These are phyloP conservation scores for Atrichornis clamosus DNA, from an alignment of 2,113 vertebrate genomes.

Conservation along the genomic window DNA sequence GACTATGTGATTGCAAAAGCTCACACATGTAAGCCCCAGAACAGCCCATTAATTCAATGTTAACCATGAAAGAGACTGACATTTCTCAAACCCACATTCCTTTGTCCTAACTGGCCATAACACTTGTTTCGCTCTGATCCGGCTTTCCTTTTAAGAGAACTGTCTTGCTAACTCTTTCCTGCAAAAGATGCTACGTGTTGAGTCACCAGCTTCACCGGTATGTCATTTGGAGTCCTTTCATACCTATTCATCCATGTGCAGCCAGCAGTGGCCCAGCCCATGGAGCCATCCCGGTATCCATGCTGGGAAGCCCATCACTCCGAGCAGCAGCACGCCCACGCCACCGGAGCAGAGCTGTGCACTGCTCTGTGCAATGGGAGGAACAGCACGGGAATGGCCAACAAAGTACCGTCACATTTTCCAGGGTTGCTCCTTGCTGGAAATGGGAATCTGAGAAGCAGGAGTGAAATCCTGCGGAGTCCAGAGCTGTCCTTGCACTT, in stretches of 20 bases:
- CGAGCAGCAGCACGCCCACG: not conserved
- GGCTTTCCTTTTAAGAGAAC: not conserved
- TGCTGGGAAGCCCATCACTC: accelerated
- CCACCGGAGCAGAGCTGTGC: not conserved
- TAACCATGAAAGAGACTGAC: not conserved
- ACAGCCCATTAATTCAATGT: not conserved
- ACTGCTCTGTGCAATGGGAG: not conserved
- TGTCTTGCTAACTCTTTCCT: not conserved
- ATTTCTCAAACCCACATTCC: not conserved
- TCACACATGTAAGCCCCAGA: not conserved
- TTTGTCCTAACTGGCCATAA: not conserved
- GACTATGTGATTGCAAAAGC: not conserved
- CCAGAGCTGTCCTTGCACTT: not conserved
- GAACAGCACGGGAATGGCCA: not conserved
- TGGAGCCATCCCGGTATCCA: accelerated
- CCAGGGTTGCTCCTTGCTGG: not conserved
- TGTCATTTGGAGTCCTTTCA: not conserved
- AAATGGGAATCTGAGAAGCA: not conserved
- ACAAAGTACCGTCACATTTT: not conserved
- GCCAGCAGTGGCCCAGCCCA: not conserved
- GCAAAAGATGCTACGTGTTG: not conserved
- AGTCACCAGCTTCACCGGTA: not conserved
- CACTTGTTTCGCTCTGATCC: not conserved
- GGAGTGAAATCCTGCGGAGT: not conserved
- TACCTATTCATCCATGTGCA: not conserved